Evolutionary conservation across 2,113 vertebrate species (phyloP).

Genomic region (Cottus gobio): DNA sequence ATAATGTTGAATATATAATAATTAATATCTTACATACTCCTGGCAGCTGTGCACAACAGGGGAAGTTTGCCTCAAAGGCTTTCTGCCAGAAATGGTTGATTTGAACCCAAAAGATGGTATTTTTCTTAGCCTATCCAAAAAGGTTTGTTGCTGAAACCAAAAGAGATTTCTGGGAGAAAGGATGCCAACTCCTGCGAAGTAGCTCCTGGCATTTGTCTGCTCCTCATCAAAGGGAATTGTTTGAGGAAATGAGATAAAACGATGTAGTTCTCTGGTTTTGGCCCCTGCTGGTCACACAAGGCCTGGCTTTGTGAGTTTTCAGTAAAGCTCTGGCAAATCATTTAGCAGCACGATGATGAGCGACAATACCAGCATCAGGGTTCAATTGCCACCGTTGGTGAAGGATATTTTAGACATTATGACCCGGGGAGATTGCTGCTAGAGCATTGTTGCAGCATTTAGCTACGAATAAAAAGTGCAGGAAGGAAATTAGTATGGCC

Average conservation of each 20-base stretch:
- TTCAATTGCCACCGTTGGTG: constrained; percentile 17
- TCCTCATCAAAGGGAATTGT: constrained; percentile 36
- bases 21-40: background rate
- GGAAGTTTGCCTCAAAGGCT: background rate
- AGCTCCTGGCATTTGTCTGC: constrained; percentile 20
- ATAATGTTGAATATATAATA: no score
- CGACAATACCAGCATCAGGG: constrained; percentile 13
- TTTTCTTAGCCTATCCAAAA: background rate
- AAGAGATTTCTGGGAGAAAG: background rate
- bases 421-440: background rate
- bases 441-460: constrained; percentile 5
- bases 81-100: background rate
- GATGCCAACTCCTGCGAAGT: background rate
- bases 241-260: constrained; percentile 1
- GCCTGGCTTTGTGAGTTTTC: constrained; percentile 18
- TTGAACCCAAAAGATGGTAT: background rate
- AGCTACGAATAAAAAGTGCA: constrained; percentile 19
- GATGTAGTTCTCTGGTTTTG: constrained; percentile 39
- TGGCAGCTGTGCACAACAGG: background rate
- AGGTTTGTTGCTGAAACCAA: background rate
- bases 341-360: constrained; percentile 43
- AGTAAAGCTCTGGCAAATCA: constrained; percentile 36
- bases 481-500: constrained; percentile 9
- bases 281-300: constrained; percentile 12
- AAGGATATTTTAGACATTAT: constrained; percentile 13